Evolutionary conservation across 2,113 vertebrate species (phyloP).

Genomic region (Clarias magur): DNA sequence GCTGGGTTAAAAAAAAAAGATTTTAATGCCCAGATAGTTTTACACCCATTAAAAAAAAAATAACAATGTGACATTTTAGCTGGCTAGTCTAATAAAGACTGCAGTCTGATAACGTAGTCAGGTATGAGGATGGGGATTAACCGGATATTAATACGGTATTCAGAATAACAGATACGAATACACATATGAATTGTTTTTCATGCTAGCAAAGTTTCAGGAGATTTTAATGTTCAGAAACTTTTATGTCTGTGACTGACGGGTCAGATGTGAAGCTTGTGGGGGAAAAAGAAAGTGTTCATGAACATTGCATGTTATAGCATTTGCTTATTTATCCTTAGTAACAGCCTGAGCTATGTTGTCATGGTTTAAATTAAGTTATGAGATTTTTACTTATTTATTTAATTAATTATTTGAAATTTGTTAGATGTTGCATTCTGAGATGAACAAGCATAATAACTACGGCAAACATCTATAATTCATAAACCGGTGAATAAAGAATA

Average conservation of each 20-base stretch:
- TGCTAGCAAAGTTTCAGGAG: not conserved
- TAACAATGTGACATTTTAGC: not conserved
- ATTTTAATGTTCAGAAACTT: not conserved
- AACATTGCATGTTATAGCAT: not conserved
- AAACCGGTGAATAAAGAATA: not conserved
- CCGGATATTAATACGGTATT: not conserved
- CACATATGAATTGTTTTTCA: not conserved
- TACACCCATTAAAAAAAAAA: not conserved
- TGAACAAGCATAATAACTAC: not conserved
- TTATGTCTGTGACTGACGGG: not conserved
- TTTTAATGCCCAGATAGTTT: not conserved
- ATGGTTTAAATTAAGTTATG: not conserved
- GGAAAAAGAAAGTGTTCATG: not conserved
- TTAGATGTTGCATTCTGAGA: not conserved
- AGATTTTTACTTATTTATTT: not conserved
- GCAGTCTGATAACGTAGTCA: not conserved
- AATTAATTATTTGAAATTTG: not conserved
- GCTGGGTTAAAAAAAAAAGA: not conserved
- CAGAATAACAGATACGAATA: not conserved
- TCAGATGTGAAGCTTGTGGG: not conserved
- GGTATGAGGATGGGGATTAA: not conserved
- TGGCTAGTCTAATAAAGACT: not conserved
- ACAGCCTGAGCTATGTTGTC: not conserved
- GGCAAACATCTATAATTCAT: not conserved
- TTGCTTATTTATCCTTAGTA: not conserved